phyloP scores from a whole-genome alignment of 1,140 invertebrate species.

The Heliconius nattereri region DNA sequence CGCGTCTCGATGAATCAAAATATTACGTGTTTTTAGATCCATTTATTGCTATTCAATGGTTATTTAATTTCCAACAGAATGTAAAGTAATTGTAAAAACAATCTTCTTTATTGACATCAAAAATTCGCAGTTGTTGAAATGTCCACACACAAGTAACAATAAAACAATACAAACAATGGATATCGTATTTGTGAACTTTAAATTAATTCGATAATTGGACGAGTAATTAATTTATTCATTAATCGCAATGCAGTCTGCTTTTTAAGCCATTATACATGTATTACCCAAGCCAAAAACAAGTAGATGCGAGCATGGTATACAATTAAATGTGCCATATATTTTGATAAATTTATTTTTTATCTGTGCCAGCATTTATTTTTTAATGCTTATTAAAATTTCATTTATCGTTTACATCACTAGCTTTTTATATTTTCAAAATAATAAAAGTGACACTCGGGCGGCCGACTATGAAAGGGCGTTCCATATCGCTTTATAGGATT shows the following conservation, averaged over 20 bases:
- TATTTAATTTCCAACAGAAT: too few species aligned
- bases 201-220: slow-evolving; percentile 7
- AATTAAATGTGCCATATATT: neutral
- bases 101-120: neutral
- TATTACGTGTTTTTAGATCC: too few species aligned
- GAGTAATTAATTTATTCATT: slow-evolving; percentile 1
- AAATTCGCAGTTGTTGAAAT: neutral
- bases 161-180: neutral
- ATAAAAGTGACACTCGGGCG: slow-evolving; percentile 14
- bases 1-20: too few species aligned
- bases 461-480: slow-evolving; percentile 18
- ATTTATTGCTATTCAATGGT: too few species aligned
- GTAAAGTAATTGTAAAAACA: neutral
- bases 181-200: slow-evolving; percentile 6
- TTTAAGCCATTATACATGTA: neutral
- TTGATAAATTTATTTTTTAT: neutral
- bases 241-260: neutral
- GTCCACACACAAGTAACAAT: neutral
- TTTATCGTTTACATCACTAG: neutral
- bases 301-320: neutral
- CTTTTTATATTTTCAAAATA: neutral
- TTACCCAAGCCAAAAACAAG: neutral
- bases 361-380: neutral
- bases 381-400: neutral
- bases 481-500: slow-evolving; percentile 3